phyloP scores from a whole-genome alignment of 2,113 vertebrate species.

The Nothocercus julius region DNA sequence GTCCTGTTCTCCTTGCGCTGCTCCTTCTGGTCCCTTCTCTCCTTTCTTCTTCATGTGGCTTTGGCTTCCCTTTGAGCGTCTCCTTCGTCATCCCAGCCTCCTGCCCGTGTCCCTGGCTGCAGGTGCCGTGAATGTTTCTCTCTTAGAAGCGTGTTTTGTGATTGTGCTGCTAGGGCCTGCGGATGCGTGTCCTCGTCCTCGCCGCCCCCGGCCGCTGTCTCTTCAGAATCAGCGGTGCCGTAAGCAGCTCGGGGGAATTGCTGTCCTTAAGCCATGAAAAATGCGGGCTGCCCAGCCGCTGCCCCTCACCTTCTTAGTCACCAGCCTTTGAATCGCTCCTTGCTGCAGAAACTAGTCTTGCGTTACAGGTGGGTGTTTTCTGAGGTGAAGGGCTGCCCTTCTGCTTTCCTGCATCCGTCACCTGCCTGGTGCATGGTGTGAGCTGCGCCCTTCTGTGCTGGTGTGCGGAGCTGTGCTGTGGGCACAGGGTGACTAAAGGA shows the following conservation, averaged over 20 bases:
- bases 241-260: background rate
- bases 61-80: background rate
- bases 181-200: background rate
- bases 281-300: background rate
- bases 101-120: background rate
- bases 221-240: background rate
- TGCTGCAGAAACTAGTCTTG: background rate
- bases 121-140: background rate
- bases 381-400: background rate
- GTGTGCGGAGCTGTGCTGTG: background rate
- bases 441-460: background rate
- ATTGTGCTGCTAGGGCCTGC: background rate
- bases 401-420: background rate
- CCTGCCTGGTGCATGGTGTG: background rate
- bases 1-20: accelerated
- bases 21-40: background rate
- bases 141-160: background rate
- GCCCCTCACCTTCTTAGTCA: background rate
- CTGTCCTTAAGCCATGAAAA: background rate
- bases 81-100: background rate
- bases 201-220: background rate
- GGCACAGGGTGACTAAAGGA: background rate
- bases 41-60: background rate
- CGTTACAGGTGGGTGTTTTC: background rate
- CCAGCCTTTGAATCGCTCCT: background rate